Conservation (phyloP, 1,140 invertebrate genomes). For the Calephelis virginiensis region DNA sequence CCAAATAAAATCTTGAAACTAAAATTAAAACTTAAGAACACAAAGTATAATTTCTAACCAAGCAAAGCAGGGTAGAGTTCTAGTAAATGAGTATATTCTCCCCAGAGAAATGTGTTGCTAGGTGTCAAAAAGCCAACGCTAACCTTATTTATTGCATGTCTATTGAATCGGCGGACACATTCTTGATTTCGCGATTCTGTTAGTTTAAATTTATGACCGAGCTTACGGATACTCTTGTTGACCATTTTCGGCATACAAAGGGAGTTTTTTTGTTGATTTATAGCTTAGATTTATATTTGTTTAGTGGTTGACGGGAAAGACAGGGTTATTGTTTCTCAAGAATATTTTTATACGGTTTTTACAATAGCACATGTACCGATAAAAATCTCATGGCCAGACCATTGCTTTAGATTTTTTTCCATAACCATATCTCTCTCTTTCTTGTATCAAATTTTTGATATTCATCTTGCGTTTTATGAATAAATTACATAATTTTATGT, state of each 20-base stretch:
- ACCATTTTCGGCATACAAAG: conserved; percentile 18
- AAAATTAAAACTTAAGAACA: no score
- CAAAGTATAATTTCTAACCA: no score
- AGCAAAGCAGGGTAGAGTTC: neutral
- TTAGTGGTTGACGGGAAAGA: neutral
- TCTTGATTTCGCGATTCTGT: conserved; percentile 32
- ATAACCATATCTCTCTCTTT: no score
- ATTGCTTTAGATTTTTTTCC: no score
- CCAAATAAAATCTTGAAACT: no score
- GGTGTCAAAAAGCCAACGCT: conserved; percentile 47
- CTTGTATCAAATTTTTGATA: no score
- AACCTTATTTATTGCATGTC: conserved; percentile 45
- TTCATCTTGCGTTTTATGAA: no score
- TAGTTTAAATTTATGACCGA: conserved; percentile 30
- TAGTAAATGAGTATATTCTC: conserved; percentile 29
- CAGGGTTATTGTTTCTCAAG: neutral
- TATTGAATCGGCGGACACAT: conserved; percentile 38
- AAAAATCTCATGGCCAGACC: no score
- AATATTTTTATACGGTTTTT: neutral
- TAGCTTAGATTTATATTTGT: conserved; percentile 7
- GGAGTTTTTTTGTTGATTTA: conserved; percentile 7
- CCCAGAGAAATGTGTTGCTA: conserved; percentile 37
- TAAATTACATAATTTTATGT: no score
- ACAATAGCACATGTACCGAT: no score
- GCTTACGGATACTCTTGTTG: conserved; percentile 25